Base-by-base conservation (phyloP, 2,797 vertebrate species). In the Micropoecilia bifurca region DNA sequence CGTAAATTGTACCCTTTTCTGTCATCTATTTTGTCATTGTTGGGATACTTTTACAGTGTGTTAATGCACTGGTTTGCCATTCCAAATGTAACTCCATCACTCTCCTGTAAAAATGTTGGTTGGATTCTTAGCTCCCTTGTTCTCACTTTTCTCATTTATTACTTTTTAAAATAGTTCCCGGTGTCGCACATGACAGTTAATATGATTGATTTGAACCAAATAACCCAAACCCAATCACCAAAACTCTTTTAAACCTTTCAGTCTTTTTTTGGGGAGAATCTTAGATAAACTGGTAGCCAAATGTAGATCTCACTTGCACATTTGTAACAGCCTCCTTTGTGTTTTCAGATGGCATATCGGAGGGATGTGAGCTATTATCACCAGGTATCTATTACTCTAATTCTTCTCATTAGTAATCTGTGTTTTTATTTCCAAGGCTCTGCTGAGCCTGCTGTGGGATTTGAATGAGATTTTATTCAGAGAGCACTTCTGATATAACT, bases 291-390 rank as follows among this genome's bases (percentile, higher is more conserved):
- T 73, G 55, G 9, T 68, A 47, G 39, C 45, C 59, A 74, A 78
- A 45, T n/a, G 33, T 30, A 4, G 73, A 39, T 41, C n/a, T 10
- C 59, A 43, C 45, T 18, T 8, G 50, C 43, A 45, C 22, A 18
- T 53, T 89, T 80, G 63, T 7, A 79, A 90, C 85, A 73, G 3
- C 4, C n/a, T 81, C 78, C 78, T 41, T 89, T 81, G 83, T 82
- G 33, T 88, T 90, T 89, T 86, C 87, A 95, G 95, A 96, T 93
- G 89, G 91, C 93, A 2, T 96, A 96, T 91, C 93, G 95, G 73
- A 95, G 95, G 88, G 95, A 96, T 77, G 92, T 91, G 82, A 95
- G 92, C 85, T 94, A 90, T 92, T 95, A 92, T 90, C 95, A 95
- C 87, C 96, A 96, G 96, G 96, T 96, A 96, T 82, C 73, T 88